Evolutionary conservation across 35 echinoderm and acorn worm species (phyloP), one percentile per base, ranked within the genome.

Genomic region (Strongylocentrotus purpuratus): DNA sequence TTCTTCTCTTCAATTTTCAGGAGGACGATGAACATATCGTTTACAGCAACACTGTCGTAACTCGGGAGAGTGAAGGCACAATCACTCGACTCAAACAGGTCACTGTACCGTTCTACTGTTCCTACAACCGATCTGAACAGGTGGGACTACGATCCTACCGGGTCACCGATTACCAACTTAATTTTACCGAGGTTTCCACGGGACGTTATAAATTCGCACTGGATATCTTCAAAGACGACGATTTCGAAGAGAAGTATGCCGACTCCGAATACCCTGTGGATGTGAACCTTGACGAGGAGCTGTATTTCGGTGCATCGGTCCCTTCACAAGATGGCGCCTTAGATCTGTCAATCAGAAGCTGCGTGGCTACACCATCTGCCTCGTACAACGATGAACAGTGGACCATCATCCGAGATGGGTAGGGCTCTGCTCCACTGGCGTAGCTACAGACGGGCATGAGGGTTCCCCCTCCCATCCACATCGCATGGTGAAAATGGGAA

Each of bases 101-200:
- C 32, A 33, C 20, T 31, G 25, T 89, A 10, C 87, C 87, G 14
- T 41, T 89, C 45, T 46, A 3, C 13, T 89, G 87, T 25, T 89
- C 87, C 87, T 89, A 89, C 87, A 89, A 89, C 32, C 33, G 87
- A 33, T 89, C 87, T 17, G 87, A 33, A 33, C 32, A 31, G 7
- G 87, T 89, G 12, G 87, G 87, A 45, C 87, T 89, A 46, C 32
- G 32, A 7, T 89, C 87, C 87, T 89, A 89, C 87, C 87, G n/a
- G 87, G n/a, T 89, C 11, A 45, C 87, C 32, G 33, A 89, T 28
- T 89, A 89, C 87, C 20, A 28, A 20, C 87, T 89, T 32, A 45
- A 33, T 89, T 0, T 46, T 10, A 89, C 32, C 17, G 33, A 89
- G 20, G 4, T 25, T 28, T 89, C 87, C 45, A 46, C 33, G 32